These are phyloP conservation scores for Bombus confusus DNA, from an alignment of 1,140 invertebrate species.

Conservation along the genomic window DNA sequence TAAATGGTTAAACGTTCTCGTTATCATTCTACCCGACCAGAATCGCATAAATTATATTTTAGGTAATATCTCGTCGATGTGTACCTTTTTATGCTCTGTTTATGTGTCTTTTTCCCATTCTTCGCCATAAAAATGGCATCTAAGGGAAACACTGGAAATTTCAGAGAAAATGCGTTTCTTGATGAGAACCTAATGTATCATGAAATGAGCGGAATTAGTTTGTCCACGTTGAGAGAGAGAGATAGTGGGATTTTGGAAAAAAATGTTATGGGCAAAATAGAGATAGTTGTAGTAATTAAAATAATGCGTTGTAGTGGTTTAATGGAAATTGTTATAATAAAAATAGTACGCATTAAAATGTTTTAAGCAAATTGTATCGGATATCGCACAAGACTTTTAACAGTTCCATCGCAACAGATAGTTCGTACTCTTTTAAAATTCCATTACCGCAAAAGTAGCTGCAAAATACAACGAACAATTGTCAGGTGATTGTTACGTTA, in stretches of 20 bases:
- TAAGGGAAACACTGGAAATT: neutral
- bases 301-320: neutral
- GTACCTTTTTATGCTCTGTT: neutral
- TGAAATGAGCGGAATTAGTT: neutral
- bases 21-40: neutral
- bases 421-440: no score
- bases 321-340: neutral
- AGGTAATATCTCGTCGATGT: no score
- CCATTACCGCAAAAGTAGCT: no score
- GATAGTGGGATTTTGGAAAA: no score
- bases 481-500: no score
- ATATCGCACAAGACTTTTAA: no score
- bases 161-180: neutral
- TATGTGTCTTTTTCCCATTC: no score
- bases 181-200: neutral
- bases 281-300: neutral
- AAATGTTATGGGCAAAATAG: no score
- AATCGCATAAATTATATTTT: conserved; percentile 3
- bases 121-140: neutral
- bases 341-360: neutral
- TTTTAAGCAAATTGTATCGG: neutral
- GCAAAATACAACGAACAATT: no score
- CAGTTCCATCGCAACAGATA: no score
- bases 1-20: conserved; percentile 18
- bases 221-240: no score